Conservation (phyloP, 2,113 vertebrate genomes). For the Gambusia affinis region DNA sequence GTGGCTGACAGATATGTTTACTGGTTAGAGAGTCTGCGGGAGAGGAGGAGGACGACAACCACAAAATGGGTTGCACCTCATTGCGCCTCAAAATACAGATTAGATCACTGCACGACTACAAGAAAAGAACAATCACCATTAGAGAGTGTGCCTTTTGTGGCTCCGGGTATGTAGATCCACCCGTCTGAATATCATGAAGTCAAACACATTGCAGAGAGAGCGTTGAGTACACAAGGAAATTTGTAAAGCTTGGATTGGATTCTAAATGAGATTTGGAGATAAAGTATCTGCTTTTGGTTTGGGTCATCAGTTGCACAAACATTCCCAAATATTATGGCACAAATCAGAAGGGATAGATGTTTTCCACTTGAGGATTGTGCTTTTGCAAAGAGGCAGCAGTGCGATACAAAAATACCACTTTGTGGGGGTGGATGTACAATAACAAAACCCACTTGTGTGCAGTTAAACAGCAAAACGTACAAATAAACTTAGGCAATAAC, state of each 20-base stretch:
- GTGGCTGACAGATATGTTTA: constrained; percentile 66
- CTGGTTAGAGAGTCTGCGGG: constrained; percentile 63
- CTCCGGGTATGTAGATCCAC: constrained; percentile 49
- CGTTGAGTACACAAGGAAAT: constrained; percentile 16
- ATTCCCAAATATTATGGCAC: constrained; percentile 27
- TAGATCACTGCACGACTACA: constrained; percentile 54
- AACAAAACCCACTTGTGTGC: constrained; percentile 53
- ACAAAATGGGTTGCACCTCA: constrained; percentile 56
- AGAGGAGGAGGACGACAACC: constrained; percentile 56
- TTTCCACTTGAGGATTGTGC: constrained; percentile 36
- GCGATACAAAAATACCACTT: constrained; percentile 38
- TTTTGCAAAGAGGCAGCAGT: constrained; percentile 48
- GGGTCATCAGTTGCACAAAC: constrained; percentile 1
- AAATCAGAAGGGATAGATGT: constrained; percentile 28
- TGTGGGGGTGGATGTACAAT: constrained; percentile 56
- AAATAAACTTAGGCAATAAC: background rate
- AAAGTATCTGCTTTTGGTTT: constrained; percentile 1
- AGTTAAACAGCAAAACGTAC: constrained; percentile 25
- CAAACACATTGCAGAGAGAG: constrained; percentile 35
- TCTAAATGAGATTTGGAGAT: constrained; percentile 24
- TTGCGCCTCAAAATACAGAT: constrained; percentile 52
- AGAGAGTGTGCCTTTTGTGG: background rate
- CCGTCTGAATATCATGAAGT: constrained; percentile 46
- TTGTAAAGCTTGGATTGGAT: background rate
- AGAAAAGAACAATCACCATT: constrained; percentile 52